Base-by-base conservation (phyloP, 2,113 vertebrate species). In the Takifugu flavidus region DNA sequence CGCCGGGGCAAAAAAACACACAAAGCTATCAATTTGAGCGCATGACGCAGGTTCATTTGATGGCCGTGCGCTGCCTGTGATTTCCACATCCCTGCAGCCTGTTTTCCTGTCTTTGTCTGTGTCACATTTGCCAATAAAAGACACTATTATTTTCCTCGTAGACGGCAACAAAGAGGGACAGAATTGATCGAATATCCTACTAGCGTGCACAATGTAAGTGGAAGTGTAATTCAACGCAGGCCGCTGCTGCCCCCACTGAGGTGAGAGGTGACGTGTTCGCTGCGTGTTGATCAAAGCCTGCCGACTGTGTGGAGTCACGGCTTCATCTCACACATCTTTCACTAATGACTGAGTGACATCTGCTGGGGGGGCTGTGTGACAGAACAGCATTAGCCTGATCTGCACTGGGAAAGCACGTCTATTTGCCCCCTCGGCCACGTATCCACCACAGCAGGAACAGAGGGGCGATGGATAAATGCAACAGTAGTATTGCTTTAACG, bases 291-390 rank as follows among this genome's bases (percentile, higher is more conserved):
- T 59, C 67, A 56, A 25, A 56, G 53, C 59, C 65, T 43, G 28
- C 77, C 70, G 75, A 67, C 69, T 77, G 43, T 44, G 31, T 61
- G 60, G 44, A 47, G 55, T 51, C 39, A 46, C 72, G 28, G 68
- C 39, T 45, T 2, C 59, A 59, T 49, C 67, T 66, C 58, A 58
- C 69, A 66, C 56, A 65, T 77, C 66, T 79, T 89, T 88, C 78
- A 79, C 82, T 90, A 87, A 90, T 88, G 84, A 87, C 71, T 89
- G 86, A 88, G 88, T 89, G 89, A 89, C 90, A 90, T 89, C 90
- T 91, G 82, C 85, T 89, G 89, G 89, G 86, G 20, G 83, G 68
- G 39, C 78, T 66, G 63, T 53, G 78, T 88, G 67, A 83, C 82
- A 81, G 78, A 81, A 70, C 73, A 13, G 64, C 56, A 73, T 70